Evolutionary conservation across 1,140 invertebrate genomes (phyloP).

Genomic region (Eupeodes corollae): DNA sequence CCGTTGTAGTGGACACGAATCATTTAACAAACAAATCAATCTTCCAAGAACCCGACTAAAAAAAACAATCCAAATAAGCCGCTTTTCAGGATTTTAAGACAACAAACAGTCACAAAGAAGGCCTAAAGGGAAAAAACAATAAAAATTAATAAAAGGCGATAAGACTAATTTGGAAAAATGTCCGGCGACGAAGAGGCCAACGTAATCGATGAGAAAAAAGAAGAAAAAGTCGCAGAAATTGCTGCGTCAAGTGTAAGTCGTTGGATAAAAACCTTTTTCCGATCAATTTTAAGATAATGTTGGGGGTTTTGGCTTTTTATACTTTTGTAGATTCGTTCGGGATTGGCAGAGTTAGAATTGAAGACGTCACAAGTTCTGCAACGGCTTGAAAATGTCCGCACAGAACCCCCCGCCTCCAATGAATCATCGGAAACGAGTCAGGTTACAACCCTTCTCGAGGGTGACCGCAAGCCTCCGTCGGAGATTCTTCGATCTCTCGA

Average conservation of each 20-base stretch:
- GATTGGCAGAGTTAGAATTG: slow-evolving; percentile 31
- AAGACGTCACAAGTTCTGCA: slow-evolving; percentile 31
- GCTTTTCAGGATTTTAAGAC: no score
- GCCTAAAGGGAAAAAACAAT: no score
- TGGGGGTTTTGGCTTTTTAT: neutral
- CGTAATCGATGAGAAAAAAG: no score
- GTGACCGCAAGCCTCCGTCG: slow-evolving; percentile 27
- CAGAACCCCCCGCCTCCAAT: slow-evolving; percentile 8
- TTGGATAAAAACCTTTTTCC: neutral
- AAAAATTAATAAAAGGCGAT: no score
- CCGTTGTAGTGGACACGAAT: no score
- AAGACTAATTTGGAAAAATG: no score
- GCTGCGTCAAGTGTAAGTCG: slow-evolving; percentile 19
- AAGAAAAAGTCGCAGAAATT: slow-evolving; percentile 12
- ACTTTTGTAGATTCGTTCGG: slow-evolving; percentile 28
- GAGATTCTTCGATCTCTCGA: slow-evolving; percentile 33
- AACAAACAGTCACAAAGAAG: no score
- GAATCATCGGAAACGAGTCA: neutral
- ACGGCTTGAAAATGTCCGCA: slow-evolving; percentile 30
- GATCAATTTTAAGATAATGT: no score
- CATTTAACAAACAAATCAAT: no score
- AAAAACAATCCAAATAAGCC: no score
- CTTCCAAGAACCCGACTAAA: no score
- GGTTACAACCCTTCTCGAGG: slow-evolving; percentile 13
- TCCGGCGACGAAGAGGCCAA: no score